Percentiles rank a stretch among this genome's conserved stretches.
Conservation (phyloP, 1,140 invertebrate genomes). For the Pseudomyrmex concolor region DNA sequence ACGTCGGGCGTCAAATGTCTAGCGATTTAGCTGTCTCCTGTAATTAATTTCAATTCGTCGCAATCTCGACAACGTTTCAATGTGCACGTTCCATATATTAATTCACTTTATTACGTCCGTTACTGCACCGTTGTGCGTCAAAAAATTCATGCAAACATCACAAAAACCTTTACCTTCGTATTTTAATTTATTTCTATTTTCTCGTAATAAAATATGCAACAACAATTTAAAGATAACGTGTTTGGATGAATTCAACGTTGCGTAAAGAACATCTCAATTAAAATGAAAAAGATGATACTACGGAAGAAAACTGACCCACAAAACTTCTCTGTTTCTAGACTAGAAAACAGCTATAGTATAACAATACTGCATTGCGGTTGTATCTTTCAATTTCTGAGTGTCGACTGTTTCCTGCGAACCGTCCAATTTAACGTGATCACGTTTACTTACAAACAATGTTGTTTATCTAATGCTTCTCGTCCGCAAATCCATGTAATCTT, state of each 20-base stretch:
- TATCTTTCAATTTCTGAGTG: conserved; percentile 42
- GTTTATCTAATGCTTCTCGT: not conserved
- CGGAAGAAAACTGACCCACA: conserved; percentile 19
- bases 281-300: conserved; percentile 20
- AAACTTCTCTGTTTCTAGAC: conserved; percentile 28
- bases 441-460: conserved; percentile 5
- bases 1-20: not conserved
- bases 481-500: too few relatives aligned
- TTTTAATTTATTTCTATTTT: not conserved
- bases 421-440: conserved; percentile 14
- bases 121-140: not conserved
- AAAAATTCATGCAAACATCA: conserved; percentile 22
- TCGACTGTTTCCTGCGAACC: conserved; percentile 29
- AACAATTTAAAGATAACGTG: conserved; percentile 5
- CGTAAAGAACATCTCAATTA: not conserved
- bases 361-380: conserved; percentile 52
- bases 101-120: conserved; percentile 32
- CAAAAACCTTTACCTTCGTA: not conserved
- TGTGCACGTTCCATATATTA: not conserved
- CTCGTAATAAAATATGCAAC: not conserved
- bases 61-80: conserved; percentile 36
- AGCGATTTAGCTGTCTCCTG: conserved; percentile 20
- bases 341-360: conserved; percentile 23
- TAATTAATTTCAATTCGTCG: conserved; percentile 55
- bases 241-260: not conserved